These are phyloP conservation scores for Saguinus midas DNA, from an alignment of 2,113 vertebrate species.

Conservation along the genomic window DNA sequence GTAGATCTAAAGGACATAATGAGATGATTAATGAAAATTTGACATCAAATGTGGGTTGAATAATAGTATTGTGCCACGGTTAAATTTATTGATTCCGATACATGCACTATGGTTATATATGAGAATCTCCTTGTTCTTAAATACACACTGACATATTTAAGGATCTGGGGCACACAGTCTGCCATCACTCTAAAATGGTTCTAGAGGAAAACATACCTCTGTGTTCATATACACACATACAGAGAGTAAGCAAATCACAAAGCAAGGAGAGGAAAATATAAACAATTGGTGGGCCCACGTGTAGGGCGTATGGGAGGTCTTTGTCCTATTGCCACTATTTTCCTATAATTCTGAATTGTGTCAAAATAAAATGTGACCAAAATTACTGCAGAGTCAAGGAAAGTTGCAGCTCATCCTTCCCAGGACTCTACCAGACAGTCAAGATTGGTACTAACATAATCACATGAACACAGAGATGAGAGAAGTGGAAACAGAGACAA, in stretches of 20 bases:
- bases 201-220: not conserved
- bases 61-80: not conserved
- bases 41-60: not conserved
- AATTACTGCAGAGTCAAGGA: not conserved
- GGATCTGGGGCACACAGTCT: not conserved
- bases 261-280: not conserved
- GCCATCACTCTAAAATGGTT: not conserved
- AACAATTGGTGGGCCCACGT: not conserved
- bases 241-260: not conserved
- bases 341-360: not conserved
- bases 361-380: conserved; percentile 1
- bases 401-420: not conserved
- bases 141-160: not conserved
- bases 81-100: not conserved
- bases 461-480: not conserved
- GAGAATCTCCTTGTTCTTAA: not conserved
- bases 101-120: not conserved
- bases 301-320: too few relatives aligned
- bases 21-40: not conserved
- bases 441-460: not conserved
- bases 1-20: not conserved
- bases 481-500: not conserved
- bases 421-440: not conserved
- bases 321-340: not conserved
- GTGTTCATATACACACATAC: not conserved